These are phyloP conservation scores for Probosciger aterrimus DNA, from an alignment of 2,113 vertebrate genomes.

Conservation along the genomic window DNA sequence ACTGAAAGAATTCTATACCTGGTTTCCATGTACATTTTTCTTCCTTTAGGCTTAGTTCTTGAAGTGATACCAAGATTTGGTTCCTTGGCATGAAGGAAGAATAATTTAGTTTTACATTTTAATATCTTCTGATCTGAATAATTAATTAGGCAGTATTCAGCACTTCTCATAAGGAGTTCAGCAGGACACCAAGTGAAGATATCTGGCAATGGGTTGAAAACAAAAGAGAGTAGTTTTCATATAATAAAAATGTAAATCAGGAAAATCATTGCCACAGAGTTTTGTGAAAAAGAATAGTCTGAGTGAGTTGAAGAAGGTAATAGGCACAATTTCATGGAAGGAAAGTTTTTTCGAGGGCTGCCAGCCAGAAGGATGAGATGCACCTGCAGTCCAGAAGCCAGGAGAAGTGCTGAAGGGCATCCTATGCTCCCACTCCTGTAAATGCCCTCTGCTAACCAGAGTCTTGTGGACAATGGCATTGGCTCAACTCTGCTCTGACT, in stretches of 20 bases:
- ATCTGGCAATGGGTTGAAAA: background rate
- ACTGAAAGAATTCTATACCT: background rate
- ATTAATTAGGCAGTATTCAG: background rate
- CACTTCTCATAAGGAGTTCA: background rate
- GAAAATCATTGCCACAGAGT: background rate
- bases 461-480: too few relatives aligned
- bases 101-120: conserved; percentile 4
- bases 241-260: background rate
- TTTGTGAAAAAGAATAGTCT: background rate
- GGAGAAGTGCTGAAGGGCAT: background rate
- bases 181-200: background rate
- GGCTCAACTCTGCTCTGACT: background rate
- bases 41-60: background rate
- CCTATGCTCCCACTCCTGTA: background rate
- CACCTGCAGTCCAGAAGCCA: background rate
- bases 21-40: background rate
- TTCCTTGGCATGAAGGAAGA: background rate
- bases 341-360: background rate
- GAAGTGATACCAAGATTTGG: background rate
- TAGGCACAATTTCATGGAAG: background rate
- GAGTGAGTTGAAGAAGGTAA: background rate
- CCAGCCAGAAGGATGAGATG: background rate
- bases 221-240: background rate
- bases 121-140: background rate
- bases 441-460: background rate